phyloP scores from a whole-genome alignment of 35 echinoderm and acorn worm species.

The Lytechinus variegatus region DNA sequence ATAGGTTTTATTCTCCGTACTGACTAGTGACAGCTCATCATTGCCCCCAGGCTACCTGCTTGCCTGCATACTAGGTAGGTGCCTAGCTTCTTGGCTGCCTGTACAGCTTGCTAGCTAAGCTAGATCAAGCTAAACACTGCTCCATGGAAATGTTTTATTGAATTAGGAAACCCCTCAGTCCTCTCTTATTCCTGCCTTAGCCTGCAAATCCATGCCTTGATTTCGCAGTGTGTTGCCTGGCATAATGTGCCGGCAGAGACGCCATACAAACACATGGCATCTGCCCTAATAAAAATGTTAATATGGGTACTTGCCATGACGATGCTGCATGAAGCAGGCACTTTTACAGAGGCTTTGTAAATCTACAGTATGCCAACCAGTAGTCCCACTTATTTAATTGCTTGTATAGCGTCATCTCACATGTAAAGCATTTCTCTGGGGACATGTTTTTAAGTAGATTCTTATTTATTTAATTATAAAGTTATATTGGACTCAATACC shows the following conservation, averaged over 20 bases:
- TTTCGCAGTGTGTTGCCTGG: background rate
- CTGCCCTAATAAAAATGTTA: constrained; percentile 19
- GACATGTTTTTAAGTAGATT: background rate
- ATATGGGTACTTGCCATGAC: constrained; percentile 1
- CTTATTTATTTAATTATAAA: background rate
- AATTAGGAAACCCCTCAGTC: constrained; percentile 40
- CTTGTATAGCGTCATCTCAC: background rate
- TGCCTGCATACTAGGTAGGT: background rate
- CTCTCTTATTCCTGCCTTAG: constrained; percentile 14
- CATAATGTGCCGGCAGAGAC: constrained; percentile 7
- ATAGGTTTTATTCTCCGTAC: background rate
- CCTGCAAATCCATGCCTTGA: constrained; percentile 1
- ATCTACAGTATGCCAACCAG: background rate
- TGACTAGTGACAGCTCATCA: constrained; percentile 41
- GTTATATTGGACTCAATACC: background rate
- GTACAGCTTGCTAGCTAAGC: background rate
- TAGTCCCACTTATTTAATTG: background rate
- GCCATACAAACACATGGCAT: constrained; percentile 9
- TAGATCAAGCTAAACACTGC: background rate
- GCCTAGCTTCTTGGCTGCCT: background rate
- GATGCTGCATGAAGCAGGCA: background rate
- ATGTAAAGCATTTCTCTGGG: background rate
- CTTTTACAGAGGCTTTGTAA: background rate
- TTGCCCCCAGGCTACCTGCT: constrained; percentile 21
- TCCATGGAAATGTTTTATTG: constrained; percentile 37